Percentiles rank a stretch among this genome's conserved stretches.
Evolutionary conservation across 2,113 vertebrate genomes (phyloP).

Genomic region (Donacobius atricapilla): DNA sequence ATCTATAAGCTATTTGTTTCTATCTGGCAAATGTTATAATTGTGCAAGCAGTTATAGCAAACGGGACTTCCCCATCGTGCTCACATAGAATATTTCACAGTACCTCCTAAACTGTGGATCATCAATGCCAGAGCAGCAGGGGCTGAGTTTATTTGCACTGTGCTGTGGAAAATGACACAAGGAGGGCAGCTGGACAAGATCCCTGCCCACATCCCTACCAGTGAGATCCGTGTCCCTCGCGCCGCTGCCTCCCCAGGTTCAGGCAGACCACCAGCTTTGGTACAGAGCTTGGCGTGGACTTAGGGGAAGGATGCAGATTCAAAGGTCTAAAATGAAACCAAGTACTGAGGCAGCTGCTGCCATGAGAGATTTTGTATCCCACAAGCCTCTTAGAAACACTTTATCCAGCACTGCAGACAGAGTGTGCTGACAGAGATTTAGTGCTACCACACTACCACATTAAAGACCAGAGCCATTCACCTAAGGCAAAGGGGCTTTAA

Average conservation of each 20-base stretch:
- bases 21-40: not conserved
- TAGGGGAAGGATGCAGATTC: not conserved
- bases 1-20: not conserved
- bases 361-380: not conserved
- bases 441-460: not conserved
- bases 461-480: not conserved
- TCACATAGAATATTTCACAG: accelerated
- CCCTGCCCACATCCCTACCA: not conserved
- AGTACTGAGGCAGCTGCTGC: not conserved
- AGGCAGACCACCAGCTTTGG: not conserved
- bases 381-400: not conserved
- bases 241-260: not conserved
- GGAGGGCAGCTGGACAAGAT: not conserved
- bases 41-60: not conserved
- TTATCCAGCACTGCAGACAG: not conserved
- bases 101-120: not conserved
- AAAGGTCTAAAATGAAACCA: not conserved
- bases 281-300: not conserved
- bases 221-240: accelerated
- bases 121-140: not conserved
- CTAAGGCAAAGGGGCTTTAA: not conserved
- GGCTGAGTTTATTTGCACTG: not conserved
- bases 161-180: accelerated
- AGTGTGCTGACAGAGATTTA: not conserved
- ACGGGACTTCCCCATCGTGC: not conserved